phyloP scores from a whole-genome alignment of 64 coral and sea anemone species.

The Hydrozoanthus tunicans region DNA sequence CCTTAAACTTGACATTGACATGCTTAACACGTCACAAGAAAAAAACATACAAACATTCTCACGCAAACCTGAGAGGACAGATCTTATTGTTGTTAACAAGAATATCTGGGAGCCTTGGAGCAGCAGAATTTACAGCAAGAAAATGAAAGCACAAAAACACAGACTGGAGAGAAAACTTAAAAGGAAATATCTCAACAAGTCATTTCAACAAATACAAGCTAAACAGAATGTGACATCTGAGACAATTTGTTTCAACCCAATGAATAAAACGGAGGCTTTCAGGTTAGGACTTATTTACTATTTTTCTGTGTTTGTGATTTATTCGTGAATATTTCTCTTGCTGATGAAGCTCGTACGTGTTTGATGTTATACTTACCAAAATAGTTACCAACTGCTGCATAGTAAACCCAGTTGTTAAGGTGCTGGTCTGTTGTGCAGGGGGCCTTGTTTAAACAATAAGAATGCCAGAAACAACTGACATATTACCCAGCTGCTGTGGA shows the following conservation, averaged over 20 bases:
- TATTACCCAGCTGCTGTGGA: too few species aligned
- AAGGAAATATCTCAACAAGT: conserved; percentile 25
- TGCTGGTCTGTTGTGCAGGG: too few species aligned
- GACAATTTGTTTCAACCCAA: conserved; percentile 40
- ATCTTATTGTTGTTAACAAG: conserved; percentile 44
- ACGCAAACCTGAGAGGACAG: conserved; percentile 32
- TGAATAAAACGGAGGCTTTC: conserved; percentile 56
- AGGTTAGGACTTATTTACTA: conserved; percentile 11
- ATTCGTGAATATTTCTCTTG: too few species aligned
- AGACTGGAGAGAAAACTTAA: conserved; percentile 38
- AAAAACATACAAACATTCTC: conserved; percentile 28
- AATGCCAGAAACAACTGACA: too few species aligned
- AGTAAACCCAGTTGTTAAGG: too few species aligned
- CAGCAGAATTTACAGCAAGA: conserved; percentile 53
- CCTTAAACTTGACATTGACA: conserved; percentile 45
- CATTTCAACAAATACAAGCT: not conserved
- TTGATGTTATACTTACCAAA: too few species aligned
- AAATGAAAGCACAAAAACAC: conserved; percentile 42
- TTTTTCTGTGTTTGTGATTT: not conserved
- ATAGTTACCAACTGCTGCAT: too few species aligned
- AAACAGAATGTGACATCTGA: conserved; percentile 44
- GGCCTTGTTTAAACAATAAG: too few species aligned
- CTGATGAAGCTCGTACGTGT: too few species aligned
- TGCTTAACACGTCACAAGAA: conserved; percentile 67
- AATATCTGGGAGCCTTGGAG: conserved; percentile 36